Evolutionary conservation across 2,888 invertebrate genomes (phyloP).

Genomic region (Limnephilus marmoratus): DNA sequence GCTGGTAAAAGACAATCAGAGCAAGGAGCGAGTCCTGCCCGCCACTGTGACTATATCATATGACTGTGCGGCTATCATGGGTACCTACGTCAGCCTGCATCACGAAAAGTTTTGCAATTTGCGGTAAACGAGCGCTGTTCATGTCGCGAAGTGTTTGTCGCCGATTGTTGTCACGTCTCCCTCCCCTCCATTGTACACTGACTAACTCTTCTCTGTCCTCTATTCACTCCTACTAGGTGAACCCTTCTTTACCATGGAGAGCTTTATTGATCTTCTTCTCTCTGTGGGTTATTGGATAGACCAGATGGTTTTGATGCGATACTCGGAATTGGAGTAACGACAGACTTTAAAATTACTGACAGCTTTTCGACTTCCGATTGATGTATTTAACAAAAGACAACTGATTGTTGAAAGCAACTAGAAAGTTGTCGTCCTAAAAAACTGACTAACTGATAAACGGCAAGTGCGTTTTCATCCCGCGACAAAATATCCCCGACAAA

Average conservation of each 20-base stretch:
- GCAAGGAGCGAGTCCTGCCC: not conserved
- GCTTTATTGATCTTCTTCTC: not conserved
- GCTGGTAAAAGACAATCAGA: not conserved
- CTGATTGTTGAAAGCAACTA: no score
- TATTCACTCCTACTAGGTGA: not conserved
- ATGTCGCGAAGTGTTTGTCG: conserved; percentile 30
- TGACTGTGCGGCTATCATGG: not conserved
- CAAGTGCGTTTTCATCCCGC: no score
- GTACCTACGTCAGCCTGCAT: not conserved
- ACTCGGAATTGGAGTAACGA: no score
- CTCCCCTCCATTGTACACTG: not conserved
- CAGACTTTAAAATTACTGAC: no score
- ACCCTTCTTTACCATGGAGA: not conserved
- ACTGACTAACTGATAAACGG: no score
- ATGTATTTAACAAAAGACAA: no score
- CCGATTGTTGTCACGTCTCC: conserved; percentile 23
- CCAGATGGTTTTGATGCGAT: no score
- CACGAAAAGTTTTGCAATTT: conserved; percentile 43
- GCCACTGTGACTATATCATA: not conserved
- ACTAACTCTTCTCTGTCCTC: not conserved
- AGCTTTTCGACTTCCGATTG: no score
- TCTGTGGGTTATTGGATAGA: not conserved
- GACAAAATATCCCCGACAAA: no score
- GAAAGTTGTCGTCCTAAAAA: no score
- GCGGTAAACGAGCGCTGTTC: conserved; percentile 37